These are phyloP conservation scores for Clostera curtula DNA, from an alignment of 2,888 invertebrate species.

Conservation along the genomic window DNA sequence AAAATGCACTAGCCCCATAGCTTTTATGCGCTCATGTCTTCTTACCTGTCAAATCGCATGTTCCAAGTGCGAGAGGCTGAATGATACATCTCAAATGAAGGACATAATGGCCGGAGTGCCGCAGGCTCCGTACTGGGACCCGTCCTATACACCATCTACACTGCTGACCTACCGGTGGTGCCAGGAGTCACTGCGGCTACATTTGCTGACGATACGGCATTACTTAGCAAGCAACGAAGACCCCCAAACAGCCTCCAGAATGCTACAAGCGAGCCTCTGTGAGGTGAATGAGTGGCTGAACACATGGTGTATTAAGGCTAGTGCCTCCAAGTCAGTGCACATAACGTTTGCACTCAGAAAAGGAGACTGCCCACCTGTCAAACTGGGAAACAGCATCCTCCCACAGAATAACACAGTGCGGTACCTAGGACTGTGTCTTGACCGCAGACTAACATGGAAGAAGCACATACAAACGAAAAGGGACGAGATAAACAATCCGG, in stretches of 20 bases:
- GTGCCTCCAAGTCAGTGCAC: neutral
- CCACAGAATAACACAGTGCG: too few species aligned
- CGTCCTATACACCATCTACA: conserved; percentile 8
- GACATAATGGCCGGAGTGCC: conserved; percentile 11
- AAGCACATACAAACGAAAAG: too few species aligned
- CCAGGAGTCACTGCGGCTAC: neutral
- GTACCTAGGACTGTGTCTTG: too few species aligned
- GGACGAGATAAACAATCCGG: too few species aligned
- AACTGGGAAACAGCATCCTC: too few species aligned
- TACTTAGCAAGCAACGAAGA: neutral
- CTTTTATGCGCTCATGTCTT: conserved; percentile 3
- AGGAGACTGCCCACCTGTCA: too few species aligned
- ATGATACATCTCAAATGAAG: conserved; percentile 1
- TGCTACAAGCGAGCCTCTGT: neutral
- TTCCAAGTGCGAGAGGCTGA: conserved; percentile 6
- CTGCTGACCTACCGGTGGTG: conserved; percentile 7
- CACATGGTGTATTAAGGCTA: neutral
- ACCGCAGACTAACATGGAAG: too few species aligned
- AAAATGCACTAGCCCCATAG: conserved; percentile 4
- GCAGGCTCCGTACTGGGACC: conserved; percentile 13
- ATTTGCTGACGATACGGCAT: neutral
- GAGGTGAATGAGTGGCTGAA: neutral
- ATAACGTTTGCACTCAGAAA: too few species aligned
- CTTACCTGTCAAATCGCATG: conserved; percentile 6
- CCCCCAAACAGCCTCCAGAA: neutral